Base-by-base conservation (phyloP, 2,113 vertebrate genomes). In the Oreochromis niloticus region DNA sequence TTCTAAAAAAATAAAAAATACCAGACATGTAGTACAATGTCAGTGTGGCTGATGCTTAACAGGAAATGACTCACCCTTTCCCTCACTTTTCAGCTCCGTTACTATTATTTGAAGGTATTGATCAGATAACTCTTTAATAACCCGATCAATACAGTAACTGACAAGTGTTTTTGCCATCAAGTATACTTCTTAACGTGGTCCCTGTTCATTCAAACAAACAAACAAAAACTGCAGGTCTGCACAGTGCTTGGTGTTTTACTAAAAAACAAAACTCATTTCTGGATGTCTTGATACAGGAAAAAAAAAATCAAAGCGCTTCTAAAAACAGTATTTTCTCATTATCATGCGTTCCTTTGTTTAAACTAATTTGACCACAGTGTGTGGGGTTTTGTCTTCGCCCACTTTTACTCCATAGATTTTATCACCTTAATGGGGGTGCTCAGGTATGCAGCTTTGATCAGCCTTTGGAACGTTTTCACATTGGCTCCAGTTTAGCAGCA, bases 391-490 rank as follows among this genome's bases (percentile, higher is more conserved):
- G 84, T 91, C 92, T 93, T 88, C 6, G 11, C 84, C 85, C 84
- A 88, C 55, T 56, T 78, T 85, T 61, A 7, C 57, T 87, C 75
- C 48, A 66, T 9, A 93, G 92, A 94, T 93, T 93, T 85, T 90
- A 94, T 95, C 94, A 84, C 80, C 66, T 71, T 90, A 95, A 94
- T 91, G 87, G 93, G 89, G 88, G 85, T 8, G 90, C 92, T 90
- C 92, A 91, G 94, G 89, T 94, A 95, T 95, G 93, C 91, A 52
- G 89, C 94, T 93, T 94, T 96, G 93, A 96, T 94, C 91, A 84
- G 87, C 68, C 88, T 84, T 83, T 87, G 89, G 93, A 95, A 93
- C 88, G 16, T 93, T 94, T 94, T 95, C 94, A 95, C 87, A 32
- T 93, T 59, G 80, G 88, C 90, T 92, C 89, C 83, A 93, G 90